These are phyloP conservation scores for Melanotus villosus DNA, from an alignment of 2,888 invertebrate species.

Conservation along the genomic window DNA sequence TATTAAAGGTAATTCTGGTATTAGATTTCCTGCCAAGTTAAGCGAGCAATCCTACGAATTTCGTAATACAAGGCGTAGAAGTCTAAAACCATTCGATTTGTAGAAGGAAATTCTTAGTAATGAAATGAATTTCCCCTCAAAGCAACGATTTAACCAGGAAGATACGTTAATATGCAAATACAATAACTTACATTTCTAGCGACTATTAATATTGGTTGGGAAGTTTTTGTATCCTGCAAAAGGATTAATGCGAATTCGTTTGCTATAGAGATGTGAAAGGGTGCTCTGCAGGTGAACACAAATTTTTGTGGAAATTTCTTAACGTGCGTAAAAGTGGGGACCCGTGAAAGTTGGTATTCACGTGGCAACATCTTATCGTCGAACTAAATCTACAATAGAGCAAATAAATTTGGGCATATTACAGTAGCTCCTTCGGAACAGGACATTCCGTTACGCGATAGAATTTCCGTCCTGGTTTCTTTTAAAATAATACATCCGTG, in stretches of 20 bases:
- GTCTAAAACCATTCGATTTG: neutral
- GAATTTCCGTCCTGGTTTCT: slow-evolving; percentile 29
- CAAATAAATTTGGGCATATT: slow-evolving; percentile 14
- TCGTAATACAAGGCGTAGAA: neutral
- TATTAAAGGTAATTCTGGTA: neutral
- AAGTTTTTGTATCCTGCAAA: neutral
- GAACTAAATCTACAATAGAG: neutral
- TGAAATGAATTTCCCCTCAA: slow-evolving; percentile 14
- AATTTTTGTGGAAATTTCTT: slow-evolving; percentile 1
- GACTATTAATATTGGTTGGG: slow-evolving; percentile 2
- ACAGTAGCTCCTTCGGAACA: neutral
- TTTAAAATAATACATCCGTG: slow-evolving; percentile 17
- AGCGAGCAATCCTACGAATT: slow-evolving; percentile 1
- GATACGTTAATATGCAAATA: slow-evolving; percentile 12
- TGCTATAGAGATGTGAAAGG: slow-evolving; percentile 6
- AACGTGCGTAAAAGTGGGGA: neutral
- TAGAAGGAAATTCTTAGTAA: neutral
- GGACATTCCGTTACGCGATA: slow-evolving; percentile 20
- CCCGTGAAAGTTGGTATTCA: slow-evolving; percentile 14
- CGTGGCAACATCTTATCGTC: slow-evolving; percentile 20
- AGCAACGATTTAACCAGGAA: slow-evolving; percentile 18
- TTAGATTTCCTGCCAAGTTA: neutral
- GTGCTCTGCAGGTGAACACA: neutral
- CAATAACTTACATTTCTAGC: slow-evolving; percentile 8
- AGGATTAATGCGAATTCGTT: slow-evolving; percentile 11